phyloP scores from a whole-genome alignment of 2,888 invertebrate genomes.

The Hydrotaea cyrtoneurina region DNA sequence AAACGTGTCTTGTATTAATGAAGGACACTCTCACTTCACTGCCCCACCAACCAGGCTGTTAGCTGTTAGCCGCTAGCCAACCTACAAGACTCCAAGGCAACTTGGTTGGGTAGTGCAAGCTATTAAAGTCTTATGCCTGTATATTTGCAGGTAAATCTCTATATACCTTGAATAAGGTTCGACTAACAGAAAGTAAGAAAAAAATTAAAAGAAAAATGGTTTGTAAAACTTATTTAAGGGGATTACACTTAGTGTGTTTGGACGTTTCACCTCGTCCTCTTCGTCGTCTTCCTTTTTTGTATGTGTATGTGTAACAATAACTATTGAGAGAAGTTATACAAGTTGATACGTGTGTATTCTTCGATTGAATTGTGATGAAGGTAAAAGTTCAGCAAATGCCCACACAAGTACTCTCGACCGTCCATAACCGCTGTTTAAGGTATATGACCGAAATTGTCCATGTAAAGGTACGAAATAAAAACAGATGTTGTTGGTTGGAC shows the following conservation, averaged over 20 bases:
- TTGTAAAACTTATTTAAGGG: neutral
- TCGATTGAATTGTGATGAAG: neutral
- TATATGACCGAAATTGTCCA: neutral
- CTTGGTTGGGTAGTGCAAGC: neutral
- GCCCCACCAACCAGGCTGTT: neutral
- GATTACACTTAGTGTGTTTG: neutral
- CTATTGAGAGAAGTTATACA: neutral
- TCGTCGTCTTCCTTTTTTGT: too few relatives aligned
- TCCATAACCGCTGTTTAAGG: neutral
- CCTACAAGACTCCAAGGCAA: neutral
- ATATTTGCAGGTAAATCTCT: neutral
- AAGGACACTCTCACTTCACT: neutral
- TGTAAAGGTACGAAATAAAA: too few relatives aligned
- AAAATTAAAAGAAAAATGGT: neutral
- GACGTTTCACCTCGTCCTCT: too few relatives aligned
- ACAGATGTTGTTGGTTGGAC: neutral
- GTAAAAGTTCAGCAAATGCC: neutral
- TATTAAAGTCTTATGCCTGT: neutral
- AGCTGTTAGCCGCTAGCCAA: neutral
- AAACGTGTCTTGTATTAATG: neutral
- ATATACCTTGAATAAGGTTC: neutral
- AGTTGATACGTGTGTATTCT: too few relatives aligned
- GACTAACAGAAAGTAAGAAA: too few relatives aligned
- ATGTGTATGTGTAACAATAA: neutral
- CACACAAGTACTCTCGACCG: neutral